These are phyloP conservation scores for Stegodyphus mimosarum DNA, from an alignment of 1,140 invertebrate genomes.

Conservation along the genomic window DNA sequence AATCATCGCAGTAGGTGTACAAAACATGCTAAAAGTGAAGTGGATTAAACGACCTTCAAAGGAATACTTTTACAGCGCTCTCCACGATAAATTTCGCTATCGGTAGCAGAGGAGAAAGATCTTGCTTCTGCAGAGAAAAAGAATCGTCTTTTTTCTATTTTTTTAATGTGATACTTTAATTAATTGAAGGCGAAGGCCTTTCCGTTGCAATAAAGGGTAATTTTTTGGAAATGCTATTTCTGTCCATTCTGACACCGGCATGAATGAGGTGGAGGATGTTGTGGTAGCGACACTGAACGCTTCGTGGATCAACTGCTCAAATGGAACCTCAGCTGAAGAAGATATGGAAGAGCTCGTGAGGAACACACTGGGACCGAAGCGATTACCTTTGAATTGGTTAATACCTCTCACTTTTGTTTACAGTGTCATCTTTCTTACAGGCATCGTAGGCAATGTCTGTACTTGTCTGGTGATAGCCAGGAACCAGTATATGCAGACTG, in stretches of 20 bases:
- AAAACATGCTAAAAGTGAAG: slow-evolving; percentile 30
- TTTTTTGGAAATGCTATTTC: no score
- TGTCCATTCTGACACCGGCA: background rate
- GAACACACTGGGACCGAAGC: slow-evolving; percentile 65
- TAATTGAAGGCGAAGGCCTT: background rate
- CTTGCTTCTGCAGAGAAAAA: background rate
- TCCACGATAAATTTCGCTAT: slow-evolving; percentile 37
- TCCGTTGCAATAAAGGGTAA: background rate
- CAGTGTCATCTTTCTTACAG: slow-evolving; percentile 71
- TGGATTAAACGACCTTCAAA: slow-evolving; percentile 37
- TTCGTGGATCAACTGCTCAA: background rate
- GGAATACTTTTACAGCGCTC: slow-evolving; percentile 37
- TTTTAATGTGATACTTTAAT: background rate
- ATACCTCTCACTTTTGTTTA: slow-evolving; percentile 70
- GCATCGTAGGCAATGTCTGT: slow-evolving; percentile 73
- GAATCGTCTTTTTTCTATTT: no score
- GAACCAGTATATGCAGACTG: slow-evolving; percentile 71
- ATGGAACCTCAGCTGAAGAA: background rate
- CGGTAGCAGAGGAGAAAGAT: background rate
- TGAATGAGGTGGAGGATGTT: background rate
- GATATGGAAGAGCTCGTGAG: slow-evolving; percentile 61
- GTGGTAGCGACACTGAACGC: background rate
- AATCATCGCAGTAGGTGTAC: no score
- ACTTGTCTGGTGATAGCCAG: slow-evolving; percentile 74
- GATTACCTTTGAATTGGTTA: slow-evolving; percentile 65